Percentiles rank a stretch among this genome's conserved stretches.
phyloP scores from a whole-genome alignment of 2,888 invertebrate species.

The Pollenia griseotomentosa region DNA sequence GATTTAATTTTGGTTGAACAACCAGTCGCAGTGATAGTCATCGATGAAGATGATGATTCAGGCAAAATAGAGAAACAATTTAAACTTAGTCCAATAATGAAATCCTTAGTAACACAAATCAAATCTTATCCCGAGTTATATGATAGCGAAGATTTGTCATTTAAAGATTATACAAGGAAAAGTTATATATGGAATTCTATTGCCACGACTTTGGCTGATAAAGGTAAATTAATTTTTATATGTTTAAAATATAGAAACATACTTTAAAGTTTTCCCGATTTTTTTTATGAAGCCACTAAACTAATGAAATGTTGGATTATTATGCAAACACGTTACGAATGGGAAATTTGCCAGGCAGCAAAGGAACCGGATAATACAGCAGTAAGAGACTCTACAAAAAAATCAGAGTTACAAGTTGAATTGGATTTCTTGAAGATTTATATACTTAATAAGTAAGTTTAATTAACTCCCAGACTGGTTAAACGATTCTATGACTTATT shows the following conservation, averaged over 20 bases:
- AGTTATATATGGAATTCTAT: conserved; percentile 80
- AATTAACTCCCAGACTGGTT: not conserved
- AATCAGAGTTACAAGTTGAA: conserved; percentile 68
- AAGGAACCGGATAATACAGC: not conserved
- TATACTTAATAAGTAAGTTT: conserved; percentile 73
- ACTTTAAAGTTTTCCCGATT: not conserved
- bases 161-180: conserved; percentile 76
- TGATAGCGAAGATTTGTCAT: conserved; percentile 71
- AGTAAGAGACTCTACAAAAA: not conserved
- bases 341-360: conserved; percentile 75
- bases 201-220: conserved; percentile 78
- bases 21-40: conserved; percentile 76
- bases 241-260: not conserved
- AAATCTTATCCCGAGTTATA: conserved; percentile 79
- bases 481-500: not conserved
- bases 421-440: conserved; percentile 75
- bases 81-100: conserved; percentile 47
- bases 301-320: conserved; percentile 80
- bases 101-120: conserved; percentile 76
- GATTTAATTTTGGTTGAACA: conserved; percentile 71
- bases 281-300: conserved; percentile 77
- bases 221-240: conserved; percentile 71
- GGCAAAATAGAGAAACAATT: conserved; percentile 40
- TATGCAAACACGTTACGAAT: conserved; percentile 79
- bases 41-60: conserved; percentile 75